Conservation (phyloP, 2,113 vertebrate genomes). For the Hypanus sabinus region DNA sequence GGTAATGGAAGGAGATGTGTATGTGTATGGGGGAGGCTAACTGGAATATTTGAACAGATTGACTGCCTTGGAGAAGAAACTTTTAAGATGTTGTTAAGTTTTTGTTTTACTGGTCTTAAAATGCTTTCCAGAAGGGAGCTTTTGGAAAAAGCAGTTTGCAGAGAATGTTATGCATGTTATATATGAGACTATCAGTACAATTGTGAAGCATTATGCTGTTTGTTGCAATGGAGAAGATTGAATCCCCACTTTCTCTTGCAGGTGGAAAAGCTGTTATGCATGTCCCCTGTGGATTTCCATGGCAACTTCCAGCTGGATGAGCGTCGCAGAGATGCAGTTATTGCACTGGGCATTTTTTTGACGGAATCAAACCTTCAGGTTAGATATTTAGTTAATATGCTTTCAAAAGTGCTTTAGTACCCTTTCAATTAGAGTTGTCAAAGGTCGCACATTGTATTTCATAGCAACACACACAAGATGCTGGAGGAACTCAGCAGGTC, state of each 20-base stretch:
- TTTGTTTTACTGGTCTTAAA: too few relatives aligned
- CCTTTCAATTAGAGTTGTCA: neutral
- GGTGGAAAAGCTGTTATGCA: slow-evolving; percentile 90
- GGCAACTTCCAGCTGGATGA: slow-evolving; percentile 86
- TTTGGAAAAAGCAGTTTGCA: neutral
- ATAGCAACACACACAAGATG: too few relatives aligned
- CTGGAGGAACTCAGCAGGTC: too few relatives aligned
- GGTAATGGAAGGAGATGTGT: too few relatives aligned
- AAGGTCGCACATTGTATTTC: neutral
- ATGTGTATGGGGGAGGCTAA: too few relatives aligned
- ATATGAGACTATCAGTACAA: rapidly evolving
- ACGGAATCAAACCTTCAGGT: slow-evolving; percentile 91
- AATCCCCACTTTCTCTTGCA: slow-evolving; percentile 45
- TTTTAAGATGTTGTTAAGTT: too few relatives aligned
- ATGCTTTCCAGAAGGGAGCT: too few relatives aligned
- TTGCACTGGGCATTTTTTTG: slow-evolving; percentile 85
- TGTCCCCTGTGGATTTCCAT: slow-evolving; percentile 87
- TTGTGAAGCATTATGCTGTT: neutral
- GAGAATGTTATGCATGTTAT: neutral
- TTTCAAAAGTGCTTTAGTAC: too few relatives aligned
- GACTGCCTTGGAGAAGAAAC: too few relatives aligned
- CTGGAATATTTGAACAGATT: too few relatives aligned
- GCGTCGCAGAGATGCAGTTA: slow-evolving; percentile 85
- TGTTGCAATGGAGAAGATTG: neutral
- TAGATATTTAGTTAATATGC: neutral